Conservation (phyloP, 2,113 vertebrate species). For the Tonatia bakeri region DNA sequence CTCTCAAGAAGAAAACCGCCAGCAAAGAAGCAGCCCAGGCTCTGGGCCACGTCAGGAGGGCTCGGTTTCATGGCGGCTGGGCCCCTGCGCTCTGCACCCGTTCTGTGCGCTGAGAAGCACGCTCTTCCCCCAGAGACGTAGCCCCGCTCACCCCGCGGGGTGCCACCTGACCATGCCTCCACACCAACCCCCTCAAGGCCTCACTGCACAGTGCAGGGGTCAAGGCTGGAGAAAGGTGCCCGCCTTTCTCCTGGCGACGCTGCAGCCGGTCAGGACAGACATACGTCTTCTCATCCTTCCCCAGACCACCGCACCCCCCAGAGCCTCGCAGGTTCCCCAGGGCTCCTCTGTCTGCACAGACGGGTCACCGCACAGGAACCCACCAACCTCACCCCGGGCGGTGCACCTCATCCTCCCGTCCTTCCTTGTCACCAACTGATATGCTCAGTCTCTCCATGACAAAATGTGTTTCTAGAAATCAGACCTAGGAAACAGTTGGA, state of each 20-base stretch:
- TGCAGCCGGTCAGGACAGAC: background rate
- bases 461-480: background rate
- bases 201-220: background rate
- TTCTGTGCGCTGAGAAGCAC: background rate
- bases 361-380: no score
- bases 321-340: no score
- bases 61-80: background rate
- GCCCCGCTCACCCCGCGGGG: background rate
- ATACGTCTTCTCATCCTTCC: background rate
- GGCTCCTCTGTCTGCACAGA: no score
- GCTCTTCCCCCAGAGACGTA: background rate
- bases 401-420: background rate
- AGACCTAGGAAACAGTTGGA: background rate
- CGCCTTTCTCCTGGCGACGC: background rate
- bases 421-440: background rate
- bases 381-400: no score
- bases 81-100: background rate
- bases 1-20: no score
- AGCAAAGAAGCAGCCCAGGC: background rate
- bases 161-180: no score
- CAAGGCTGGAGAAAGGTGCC: background rate
- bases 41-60: background rate
- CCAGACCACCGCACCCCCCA: no score
- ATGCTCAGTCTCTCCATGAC: background rate
- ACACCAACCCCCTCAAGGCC: background rate